These are phyloP conservation scores for Melikaiella ostensackeni DNA, from an alignment of 2,888 invertebrate genomes.

Conservation along the genomic window DNA sequence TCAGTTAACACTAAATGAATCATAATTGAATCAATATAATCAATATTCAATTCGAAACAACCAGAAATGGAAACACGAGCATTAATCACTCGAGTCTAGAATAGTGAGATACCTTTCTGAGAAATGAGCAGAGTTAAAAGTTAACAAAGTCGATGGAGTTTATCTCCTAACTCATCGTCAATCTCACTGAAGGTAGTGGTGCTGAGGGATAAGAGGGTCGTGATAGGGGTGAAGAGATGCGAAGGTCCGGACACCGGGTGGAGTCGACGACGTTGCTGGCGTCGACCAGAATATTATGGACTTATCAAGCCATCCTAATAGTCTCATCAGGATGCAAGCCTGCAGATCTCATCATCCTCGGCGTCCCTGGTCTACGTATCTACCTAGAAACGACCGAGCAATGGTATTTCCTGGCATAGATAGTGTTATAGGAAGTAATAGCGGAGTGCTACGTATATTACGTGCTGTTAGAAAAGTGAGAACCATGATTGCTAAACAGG, in stretches of 20 bases:
- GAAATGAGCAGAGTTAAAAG: conserved; percentile 63
- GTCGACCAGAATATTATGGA: conserved; percentile 75
- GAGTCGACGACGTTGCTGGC: conserved; percentile 65
- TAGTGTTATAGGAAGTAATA: conserved; percentile 68
- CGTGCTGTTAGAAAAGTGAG: conserved; percentile 58
- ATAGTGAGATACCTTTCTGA: conserved; percentile 42
- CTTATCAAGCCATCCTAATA: conserved; percentile 77
- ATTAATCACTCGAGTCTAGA: not conserved
- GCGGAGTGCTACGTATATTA: conserved; percentile 65
- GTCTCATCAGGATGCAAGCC: conserved; percentile 76
- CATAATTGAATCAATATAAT: not conserved
- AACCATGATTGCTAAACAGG: conserved; percentile 12
- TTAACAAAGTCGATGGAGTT: conserved; percentile 65
- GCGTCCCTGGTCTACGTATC: conserved; percentile 63
- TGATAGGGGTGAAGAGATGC: conserved; percentile 49
- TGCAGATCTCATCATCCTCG: conserved; percentile 75
- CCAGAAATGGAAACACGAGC: not conserved
- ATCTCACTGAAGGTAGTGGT: conserved; percentile 60
- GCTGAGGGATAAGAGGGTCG: conserved; percentile 43
- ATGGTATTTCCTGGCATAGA: conserved; percentile 67
- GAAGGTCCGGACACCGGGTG: conserved; percentile 64
- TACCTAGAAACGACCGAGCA: conserved; percentile 67
- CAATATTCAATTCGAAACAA: not conserved
- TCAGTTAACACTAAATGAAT: no score
- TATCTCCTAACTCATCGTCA: conserved; percentile 63